These are phyloP conservation scores for Eidolon dupreanum DNA, from an alignment of 2,797 vertebrate genomes.

Conservation along the genomic window DNA sequence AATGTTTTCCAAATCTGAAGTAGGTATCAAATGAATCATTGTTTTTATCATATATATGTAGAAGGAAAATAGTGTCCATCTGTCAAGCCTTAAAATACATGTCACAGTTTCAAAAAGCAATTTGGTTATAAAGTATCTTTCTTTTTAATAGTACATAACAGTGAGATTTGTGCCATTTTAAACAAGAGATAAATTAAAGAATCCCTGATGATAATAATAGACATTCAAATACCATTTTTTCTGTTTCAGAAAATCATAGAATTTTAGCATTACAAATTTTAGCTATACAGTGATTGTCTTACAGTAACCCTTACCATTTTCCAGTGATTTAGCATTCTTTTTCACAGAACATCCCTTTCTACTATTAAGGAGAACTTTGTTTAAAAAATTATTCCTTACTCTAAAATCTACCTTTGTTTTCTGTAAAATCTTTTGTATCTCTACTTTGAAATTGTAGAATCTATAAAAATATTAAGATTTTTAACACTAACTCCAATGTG, in stretches of 20 bases:
- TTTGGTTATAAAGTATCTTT: neutral
- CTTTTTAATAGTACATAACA: neutral
- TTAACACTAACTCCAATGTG: neutral
- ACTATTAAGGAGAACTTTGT: neutral
- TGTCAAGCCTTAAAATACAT: constrained; percentile 19
- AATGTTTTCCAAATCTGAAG: neutral
- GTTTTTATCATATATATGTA: constrained; percentile 1
- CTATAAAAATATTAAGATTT: neutral
- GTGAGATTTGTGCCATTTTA: neutral
- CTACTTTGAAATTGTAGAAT: neutral
- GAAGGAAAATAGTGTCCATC: neutral
- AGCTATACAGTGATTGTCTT: neutral
- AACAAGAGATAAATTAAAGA: neutral
- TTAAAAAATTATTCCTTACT: neutral
- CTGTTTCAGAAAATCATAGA: constrained; percentile 32
- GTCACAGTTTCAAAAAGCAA: constrained; percentile 25
- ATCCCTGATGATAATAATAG: neutral
- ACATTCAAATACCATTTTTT: neutral
- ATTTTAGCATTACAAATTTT: neutral
- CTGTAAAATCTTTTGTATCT: constrained; percentile 1
- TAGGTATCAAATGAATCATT: neutral
- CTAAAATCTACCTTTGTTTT: neutral
- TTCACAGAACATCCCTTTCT: neutral
- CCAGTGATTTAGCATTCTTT: neutral
- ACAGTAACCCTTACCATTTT: neutral